Evolutionary conservation across 2,113 vertebrate genomes (phyloP).

Genomic region (Trogon melanurus): DNA sequence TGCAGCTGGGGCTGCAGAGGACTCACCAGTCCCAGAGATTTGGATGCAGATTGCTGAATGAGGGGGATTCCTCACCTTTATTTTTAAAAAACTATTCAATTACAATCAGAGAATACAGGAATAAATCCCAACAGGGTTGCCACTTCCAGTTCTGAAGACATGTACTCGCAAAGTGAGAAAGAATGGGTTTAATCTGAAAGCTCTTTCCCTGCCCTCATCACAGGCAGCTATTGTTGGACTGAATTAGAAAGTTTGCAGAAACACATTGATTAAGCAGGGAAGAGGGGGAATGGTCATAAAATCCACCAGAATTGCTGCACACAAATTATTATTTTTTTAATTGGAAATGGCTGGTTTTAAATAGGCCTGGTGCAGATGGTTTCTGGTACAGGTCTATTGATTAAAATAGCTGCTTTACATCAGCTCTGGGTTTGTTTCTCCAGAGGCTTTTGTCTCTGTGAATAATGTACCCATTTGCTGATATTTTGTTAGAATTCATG

Average conservation of each 20-base stretch:
- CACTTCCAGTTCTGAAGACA: background rate
- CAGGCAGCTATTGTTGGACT: background rate
- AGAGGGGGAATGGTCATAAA: background rate
- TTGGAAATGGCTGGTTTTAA: conserved; percentile 51
- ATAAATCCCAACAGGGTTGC: background rate
- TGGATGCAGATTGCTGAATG: background rate
- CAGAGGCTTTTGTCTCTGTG: conserved; percentile 46
- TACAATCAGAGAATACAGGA: background rate
- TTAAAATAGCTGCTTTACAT: conserved; percentile 53
- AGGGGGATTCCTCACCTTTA: background rate
- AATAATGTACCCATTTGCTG: conserved; percentile 28
- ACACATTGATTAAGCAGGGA: background rate
- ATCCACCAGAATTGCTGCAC: background rate
- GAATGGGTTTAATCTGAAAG: background rate
- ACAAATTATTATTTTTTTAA: conserved; percentile 19
- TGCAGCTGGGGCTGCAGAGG: background rate
- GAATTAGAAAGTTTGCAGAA: conserved; percentile 2
- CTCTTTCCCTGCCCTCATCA: background rate
- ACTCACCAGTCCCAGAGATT: background rate
- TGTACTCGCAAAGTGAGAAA: background rate
- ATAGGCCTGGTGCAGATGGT: background rate
- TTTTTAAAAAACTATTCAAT: background rate
- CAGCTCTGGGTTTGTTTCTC: conserved; percentile 38
- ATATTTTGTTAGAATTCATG: conserved; percentile 15
- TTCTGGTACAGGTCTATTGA: conserved; percentile 57